Evolutionary conservation across 2,113 vertebrate genomes (phyloP), one percentile per base, ranked within the genome.

Genomic region (Neodon shergylaensis): DNA sequence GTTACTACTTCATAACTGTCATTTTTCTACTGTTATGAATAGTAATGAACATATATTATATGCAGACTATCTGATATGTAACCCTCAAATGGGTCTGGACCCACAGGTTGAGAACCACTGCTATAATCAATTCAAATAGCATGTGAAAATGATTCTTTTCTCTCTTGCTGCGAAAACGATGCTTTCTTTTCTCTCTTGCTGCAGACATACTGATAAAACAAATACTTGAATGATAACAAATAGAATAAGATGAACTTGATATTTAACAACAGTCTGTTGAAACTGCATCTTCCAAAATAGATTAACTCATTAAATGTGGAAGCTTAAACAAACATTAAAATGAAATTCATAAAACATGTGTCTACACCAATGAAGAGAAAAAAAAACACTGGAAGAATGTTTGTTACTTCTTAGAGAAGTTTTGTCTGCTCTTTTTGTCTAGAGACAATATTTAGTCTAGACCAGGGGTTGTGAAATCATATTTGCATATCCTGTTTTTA

Each of bases 241-340:
- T 33, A 88, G 19, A 87, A 84, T 85, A 85, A 88, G 54, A 95
- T 61, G 10, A 82, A 76, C 17, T 72, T 92, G 42, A 78, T 10
- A 72, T 90, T 83, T 84, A 92, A 79, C 11, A 84, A n/a, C 94
- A 82, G 79, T 85, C 28, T 54, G 39, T 74, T 94, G 72, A 92
- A 88, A 88, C 42, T 94, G 4, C 39, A 44, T 92, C 78, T 92
- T 54, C 26, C 33, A 76, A 79, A 10, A 42, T 4, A 90, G 47
- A 39, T 49, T 49, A 93, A 63, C 4, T 74, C 22, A 87, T 82
- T 79, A 88, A 70, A 81, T 88, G 81, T 47, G 81, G 49, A 92
- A 92, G 10, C 4, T n/a, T 74, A 94, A 82, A 44, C 49, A 93
- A 76, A 95, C 17, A 19, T 5, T 10, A 74, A 83, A 91, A 85